A percentile compares a stretch with the other conserved stretches of the same genome.
Evolutionary conservation across 2,797 vertebrate genomes (phyloP).

Genomic region (Oophaga sylvatica): DNA sequence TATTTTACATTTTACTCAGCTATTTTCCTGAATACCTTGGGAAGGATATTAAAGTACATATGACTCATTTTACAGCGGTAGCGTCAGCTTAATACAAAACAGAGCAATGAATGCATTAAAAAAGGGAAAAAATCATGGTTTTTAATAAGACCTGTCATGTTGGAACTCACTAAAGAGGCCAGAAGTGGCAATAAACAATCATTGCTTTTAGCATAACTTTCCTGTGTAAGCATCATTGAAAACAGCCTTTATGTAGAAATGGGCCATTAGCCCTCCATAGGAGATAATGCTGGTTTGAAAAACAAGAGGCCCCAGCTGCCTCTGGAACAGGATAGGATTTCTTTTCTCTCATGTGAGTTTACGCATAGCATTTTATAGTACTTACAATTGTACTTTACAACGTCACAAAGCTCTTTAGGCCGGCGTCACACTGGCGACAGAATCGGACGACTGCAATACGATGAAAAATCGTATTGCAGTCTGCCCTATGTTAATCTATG

Average conservation of each 20-base stretch:
- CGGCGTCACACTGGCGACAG: no score
- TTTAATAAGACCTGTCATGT: slow-evolving; percentile 2
- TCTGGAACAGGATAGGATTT: background rate
- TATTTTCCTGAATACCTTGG: background rate
- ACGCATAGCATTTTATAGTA: slow-evolving; percentile 3
- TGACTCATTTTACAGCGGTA: slow-evolving; percentile 4
- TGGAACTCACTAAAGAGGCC: background rate
- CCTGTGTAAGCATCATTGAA: background rate
- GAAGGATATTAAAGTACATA: slow-evolving; percentile 7
- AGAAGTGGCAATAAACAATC: slow-evolving; percentile 7
- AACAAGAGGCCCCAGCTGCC: background rate
- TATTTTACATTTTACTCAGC: background rate
- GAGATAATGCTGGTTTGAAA: slow-evolving; percentile 12
- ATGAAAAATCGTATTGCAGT: no score
- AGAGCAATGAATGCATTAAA: background rate
- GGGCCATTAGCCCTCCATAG: background rate
- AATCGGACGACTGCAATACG: no score
- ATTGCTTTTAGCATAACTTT: background rate
- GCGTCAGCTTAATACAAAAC: background rate
- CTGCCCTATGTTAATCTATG: no score
- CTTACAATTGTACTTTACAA: background rate
- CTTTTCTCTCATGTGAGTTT: background rate
- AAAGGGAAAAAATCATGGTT: background rate
- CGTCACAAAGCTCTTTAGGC: background rate
- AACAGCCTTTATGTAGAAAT: background rate